Percentiles rank a stretch among this genome's conserved stretches.
These are phyloP conservation scores for Drosophila suboccidentalis DNA, from an alignment of 2,888 invertebrate genomes.

Conservation along the genomic window DNA sequence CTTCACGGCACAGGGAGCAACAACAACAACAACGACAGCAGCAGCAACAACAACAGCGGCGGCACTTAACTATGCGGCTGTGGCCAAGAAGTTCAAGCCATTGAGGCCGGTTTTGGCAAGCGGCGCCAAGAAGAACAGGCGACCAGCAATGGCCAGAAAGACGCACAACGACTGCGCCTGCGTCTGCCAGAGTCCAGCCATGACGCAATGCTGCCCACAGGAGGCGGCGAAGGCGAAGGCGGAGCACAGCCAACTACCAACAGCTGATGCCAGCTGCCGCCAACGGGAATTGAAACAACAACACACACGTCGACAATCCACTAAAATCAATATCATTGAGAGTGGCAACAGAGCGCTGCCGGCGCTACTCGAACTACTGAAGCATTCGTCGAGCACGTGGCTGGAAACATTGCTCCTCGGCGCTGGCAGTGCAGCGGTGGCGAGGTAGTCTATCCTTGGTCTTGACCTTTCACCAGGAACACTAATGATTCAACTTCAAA, in stretches of 20 bases:
- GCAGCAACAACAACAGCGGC: conserved; percentile 42
- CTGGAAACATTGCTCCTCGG: conserved; percentile 66
- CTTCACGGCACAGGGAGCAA: conserved; percentile 54
- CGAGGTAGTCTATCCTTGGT: conserved; percentile 46
- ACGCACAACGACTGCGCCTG: conserved; percentile 72
- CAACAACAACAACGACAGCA: conserved; percentile 27
- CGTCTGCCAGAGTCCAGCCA: conserved; percentile 56
- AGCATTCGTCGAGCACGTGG: conserved; percentile 66
- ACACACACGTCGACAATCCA: neutral
- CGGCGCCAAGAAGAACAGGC: conserved; percentile 72
- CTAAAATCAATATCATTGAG: conserved; percentile 35
- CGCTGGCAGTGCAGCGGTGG: conserved; percentile 61
- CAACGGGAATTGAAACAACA: conserved; percentile 27
- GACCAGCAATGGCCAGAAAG: conserved; percentile 52
- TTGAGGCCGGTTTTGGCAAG: conserved; percentile 71
- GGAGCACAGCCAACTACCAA: conserved; percentile 19
- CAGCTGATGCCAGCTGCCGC: conserved; percentile 45
- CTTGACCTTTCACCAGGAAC: neutral
- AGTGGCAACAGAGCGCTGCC: conserved; percentile 55
- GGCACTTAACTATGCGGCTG: conserved; percentile 78
- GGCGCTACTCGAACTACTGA: conserved; percentile 70
- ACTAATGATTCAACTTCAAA: neutral
- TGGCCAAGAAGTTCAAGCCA: conserved; percentile 84
- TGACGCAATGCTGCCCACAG: conserved; percentile 57
- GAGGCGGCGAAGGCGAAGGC: conserved; percentile 21